Base-by-base conservation (phyloP, 2,888 invertebrate species). In the Zygogramma bicolorata region DNA sequence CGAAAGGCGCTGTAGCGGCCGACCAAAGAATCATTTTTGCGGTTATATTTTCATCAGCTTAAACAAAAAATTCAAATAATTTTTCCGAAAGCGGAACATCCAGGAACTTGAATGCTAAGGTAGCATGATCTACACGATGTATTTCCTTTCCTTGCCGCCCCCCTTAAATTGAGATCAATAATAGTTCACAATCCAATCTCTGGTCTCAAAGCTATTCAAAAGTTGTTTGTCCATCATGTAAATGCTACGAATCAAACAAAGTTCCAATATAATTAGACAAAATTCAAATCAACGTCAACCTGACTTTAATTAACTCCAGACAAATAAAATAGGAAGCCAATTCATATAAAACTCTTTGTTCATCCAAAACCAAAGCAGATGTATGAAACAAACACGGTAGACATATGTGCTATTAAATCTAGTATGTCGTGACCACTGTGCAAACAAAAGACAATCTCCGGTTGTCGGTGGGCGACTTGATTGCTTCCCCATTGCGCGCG, bases 371-470 rank as follows among this genome's bases (percentile, higher is more conserved):
- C 76, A 75, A 77, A 72, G 77, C 80, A 81, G 82, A 82, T 81
- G 83, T 80, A 79, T 74, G 80, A 81, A 77, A 78, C 80, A 82
- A 83, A 83, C 82, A 80, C 68, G 75, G 71, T 74, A 75, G 79
- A 80, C 80, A 81, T 83, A 80, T 81, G 81, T 77, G 79, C 79
- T 81, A 81, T 82, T 81, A 82, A 81, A 82, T 79, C 80, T 78
- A 79, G 79, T 75, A 76, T 79, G 80, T 77, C 75, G 77, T 77
- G 81, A 77, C 81, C 80, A 81, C 84, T 83, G 82, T 80, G 77
- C 82, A 85, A 85, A 85, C 84, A 85, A 81, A 80, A 84, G 83
- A 84, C 85, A 85, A 85, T 85, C 85, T 85, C 85, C 85, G 85
- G 84, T 83, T 82, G 83, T 80, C 85, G 82, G 81, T 75, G 76